Conservation (phyloP, 2,888 invertebrate species). For the Nephrotoma flavescens region DNA sequence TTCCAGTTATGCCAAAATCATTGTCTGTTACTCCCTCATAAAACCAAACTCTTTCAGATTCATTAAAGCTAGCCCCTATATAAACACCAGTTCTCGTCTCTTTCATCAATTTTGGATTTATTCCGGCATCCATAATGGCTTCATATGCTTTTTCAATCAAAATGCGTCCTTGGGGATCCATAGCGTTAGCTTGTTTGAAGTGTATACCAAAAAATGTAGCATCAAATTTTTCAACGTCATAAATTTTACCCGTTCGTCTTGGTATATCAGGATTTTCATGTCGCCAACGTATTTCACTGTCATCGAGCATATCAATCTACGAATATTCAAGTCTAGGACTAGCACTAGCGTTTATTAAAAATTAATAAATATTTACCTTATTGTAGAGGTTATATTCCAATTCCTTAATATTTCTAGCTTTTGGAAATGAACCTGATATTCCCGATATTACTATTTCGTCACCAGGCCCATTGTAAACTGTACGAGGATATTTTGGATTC, state of each 20-base stretch:
- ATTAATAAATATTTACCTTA: too few species aligned
- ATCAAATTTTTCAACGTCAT: conserved; percentile 24
- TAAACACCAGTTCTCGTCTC: conserved; percentile 60
- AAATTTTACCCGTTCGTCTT: conserved; percentile 55
- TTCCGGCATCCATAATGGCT: conserved; percentile 60
- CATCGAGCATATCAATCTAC: conserved; percentile 23
- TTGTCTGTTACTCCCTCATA: conserved; percentile 40
- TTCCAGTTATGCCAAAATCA: conserved; percentile 36
- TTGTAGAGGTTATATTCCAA: too few species aligned
- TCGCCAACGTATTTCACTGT: conserved; percentile 60
- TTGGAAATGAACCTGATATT: too few species aligned
- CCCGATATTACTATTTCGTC: too few species aligned
- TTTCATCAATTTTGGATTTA: conserved; percentile 47
- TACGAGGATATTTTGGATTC: too few species aligned
- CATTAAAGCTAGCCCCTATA: conserved; percentile 55
- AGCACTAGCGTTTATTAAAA: too few species aligned
- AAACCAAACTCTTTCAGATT: conserved; percentile 57
- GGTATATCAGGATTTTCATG: conserved; percentile 59
- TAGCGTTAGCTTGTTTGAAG: conserved; percentile 57
- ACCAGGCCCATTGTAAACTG: too few species aligned
- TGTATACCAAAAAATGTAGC: conserved; percentile 56
- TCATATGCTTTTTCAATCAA: conserved; percentile 31
- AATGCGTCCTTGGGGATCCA: conserved; percentile 67
- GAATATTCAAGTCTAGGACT: too few species aligned
- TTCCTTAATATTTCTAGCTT: too few species aligned